Conservation (phyloP, 2,113 vertebrate species). For the Prinia subflava region DNA sequence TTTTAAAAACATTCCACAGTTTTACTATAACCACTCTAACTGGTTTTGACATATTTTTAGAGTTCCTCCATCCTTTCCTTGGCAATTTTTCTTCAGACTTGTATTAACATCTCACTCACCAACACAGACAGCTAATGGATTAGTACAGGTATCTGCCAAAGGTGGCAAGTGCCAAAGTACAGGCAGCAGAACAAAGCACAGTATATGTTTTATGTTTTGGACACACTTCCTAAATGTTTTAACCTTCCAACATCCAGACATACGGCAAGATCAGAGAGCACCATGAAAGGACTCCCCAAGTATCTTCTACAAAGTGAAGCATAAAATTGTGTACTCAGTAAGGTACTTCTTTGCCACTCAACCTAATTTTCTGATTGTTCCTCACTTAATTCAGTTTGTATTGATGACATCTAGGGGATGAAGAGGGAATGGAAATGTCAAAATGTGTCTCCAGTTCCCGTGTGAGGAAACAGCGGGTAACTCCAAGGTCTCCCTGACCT, state of each 20-base stretch:
- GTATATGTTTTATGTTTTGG: neutral
- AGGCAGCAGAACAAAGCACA: neutral
- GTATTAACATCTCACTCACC: neutral
- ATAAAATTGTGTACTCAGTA: neutral
- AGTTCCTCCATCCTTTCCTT: neutral
- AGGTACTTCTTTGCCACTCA: neutral
- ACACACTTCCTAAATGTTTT: neutral
- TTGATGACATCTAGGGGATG: neutral
- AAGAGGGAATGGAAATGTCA: neutral
- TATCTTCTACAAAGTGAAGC: neutral
- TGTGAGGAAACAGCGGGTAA: neutral
- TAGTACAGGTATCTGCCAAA: neutral
- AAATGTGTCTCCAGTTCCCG: neutral
- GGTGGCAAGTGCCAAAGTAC: neutral
- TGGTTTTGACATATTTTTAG: neutral
- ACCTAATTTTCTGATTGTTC: neutral
- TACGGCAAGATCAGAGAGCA: neutral
- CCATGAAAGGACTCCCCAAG: neutral
- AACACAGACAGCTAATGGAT: neutral
- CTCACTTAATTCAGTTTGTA: neutral
- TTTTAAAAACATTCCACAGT: slow-evolving; percentile 4
- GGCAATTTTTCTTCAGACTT: neutral
- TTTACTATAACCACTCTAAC: neutral
- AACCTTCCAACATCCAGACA: neutral
- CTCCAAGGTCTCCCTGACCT: neutral